Evolutionary conservation across 2,797 vertebrate genomes (phyloP), one percentile per base, ranked within the genome.

Genomic region (Enoplosus armatus): DNA sequence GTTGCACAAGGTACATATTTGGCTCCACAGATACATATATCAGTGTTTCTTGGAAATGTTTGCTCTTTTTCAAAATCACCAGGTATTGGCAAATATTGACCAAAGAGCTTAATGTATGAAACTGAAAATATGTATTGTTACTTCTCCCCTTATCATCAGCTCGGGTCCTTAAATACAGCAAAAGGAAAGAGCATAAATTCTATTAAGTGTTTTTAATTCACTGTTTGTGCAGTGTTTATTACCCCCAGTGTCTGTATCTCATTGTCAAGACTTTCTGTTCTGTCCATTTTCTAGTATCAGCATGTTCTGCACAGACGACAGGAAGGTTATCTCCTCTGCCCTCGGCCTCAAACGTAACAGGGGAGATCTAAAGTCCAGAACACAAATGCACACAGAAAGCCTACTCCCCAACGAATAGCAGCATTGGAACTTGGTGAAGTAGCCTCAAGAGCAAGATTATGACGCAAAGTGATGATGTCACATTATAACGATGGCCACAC

Each of bases 1-100:
- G 96, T 98, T 72, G 96, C 95, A 51, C 97, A 97, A 95, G 98
- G 98, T 99, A 94, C 53, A 31, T 37, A 41, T 63, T 53, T 43
- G 59, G n/a, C 35, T 72, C 24, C 5, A 48, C 22, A 50, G 74
- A 80, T 66, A 26, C 45, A 50, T 66, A 5, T 63, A 67, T 82
- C 77, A 72, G 65, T 39, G 2, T 10, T 47, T 56, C 60, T 33
- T 75, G 29, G 60, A 63, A 74, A 37, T 86, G 24, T 64, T 79
- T 79, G 37, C 64, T 70, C 54, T 68, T 82, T 39, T 74, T 27
- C 39, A 45, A 63, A 79, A 67, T 84, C 76, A 64, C 14, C 41
- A 47, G 53, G 39, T 72, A 76, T 83, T 71, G 18, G 63, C 67
- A 81, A 88, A 81, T 86, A 80, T 86, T 90, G 74, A 81, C 83